Base-by-base conservation (phyloP, 2,888 invertebrate genomes). In the Ectemnius cavifrons region DNA sequence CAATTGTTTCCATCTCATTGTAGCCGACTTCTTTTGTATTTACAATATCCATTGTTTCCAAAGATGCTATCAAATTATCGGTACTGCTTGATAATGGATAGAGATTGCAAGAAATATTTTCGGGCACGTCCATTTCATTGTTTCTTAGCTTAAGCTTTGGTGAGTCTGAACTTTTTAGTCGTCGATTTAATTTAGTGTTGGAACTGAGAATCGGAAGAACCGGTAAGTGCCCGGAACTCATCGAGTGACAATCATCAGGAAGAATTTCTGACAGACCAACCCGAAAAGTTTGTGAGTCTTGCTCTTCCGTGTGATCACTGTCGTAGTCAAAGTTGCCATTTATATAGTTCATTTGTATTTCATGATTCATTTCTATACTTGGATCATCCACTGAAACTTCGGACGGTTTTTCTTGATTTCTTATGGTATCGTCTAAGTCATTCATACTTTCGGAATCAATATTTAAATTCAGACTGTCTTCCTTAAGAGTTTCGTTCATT, bases 61-160 rank as follows among this genome's bases (percentile, higher is more conserved):
- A 45, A 11, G 85, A 85, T 0, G 85, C 85, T 49, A 86, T 74
- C 52, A 88, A 73, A 27, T 81, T 83, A 23, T 89, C 37, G 1
- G 85, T 86, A 14, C 85, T 87, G 1, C 78, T 78, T 0, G 85
- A 84, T 63, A 86, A 76, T 8, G 82, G 64, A 56, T 77, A 75
- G 83, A 82, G 81, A 11, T 70, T 82, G 14, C 77, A 78, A 0
- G 69, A 76, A 18, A 84, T 72, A 46, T 52, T 66, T 6, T 61
- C 70, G 8, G 8, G 8, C 37, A 11, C 11, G 1, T 70, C 66
- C n/a, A 71, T 47, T 11, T 72, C n/a, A 4, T 13, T 65, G 6
- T 57, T 63, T 8, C 63, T 2, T 1, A 4, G 5, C 28, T 28
- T 61, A 20, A 58, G 47, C 13, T 61, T 37, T 0, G 20, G 67